Conservation (phyloP, 2,888 invertebrate species). For the Bombylius major region DNA sequence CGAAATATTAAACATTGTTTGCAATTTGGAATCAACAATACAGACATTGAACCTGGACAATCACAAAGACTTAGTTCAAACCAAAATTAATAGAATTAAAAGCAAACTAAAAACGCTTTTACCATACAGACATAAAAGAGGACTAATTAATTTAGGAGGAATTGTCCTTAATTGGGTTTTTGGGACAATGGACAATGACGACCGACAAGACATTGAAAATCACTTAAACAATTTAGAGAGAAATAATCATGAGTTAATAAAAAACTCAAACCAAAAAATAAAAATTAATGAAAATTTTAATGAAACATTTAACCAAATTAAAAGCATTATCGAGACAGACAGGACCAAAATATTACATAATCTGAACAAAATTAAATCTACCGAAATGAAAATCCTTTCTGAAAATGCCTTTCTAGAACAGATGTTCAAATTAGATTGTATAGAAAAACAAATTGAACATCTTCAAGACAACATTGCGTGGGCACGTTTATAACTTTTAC, state of each 20-base stretch:
- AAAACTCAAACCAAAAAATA: background rate
- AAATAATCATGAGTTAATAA: slow-evolving; percentile 9
- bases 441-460: too few species aligned
- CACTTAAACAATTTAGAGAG: slow-evolving; percentile 7
- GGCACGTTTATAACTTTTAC: too few species aligned
- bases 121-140: slow-evolving; percentile 8
- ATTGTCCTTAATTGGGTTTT: slow-evolving; percentile 9
- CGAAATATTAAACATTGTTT: slow-evolving; percentile 8
- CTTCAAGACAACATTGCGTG: too few species aligned
- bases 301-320: too few species aligned
- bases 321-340: too few species aligned
- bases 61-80: background rate
- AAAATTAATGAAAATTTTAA: background rate
- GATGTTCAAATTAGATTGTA: too few species aligned
- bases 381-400: too few species aligned
- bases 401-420: too few species aligned
- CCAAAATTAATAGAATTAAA: background rate
- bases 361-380: too few species aligned
- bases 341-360: too few species aligned
- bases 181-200: slow-evolving; percentile 12
- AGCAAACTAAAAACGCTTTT: slow-evolving; percentile 3
- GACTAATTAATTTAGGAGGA: slow-evolving; percentile 10
- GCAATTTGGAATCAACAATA: slow-evolving; percentile 1
- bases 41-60: background rate
- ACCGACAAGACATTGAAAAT: slow-evolving; percentile 11